Evolutionary conservation across 2,113 vertebrate species (phyloP).

Genomic region (Lota lota): DNA sequence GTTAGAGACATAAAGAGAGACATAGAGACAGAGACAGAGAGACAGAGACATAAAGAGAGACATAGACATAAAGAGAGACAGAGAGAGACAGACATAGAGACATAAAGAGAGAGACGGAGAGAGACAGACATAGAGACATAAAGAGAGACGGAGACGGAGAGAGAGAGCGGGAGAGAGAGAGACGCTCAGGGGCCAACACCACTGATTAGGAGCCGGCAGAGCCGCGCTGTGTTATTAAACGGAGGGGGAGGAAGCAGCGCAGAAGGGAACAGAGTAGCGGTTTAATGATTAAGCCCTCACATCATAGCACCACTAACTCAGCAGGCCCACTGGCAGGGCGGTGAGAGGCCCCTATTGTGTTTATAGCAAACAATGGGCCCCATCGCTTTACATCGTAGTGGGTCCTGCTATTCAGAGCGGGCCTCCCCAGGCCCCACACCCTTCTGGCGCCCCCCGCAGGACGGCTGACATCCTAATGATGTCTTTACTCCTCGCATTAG

Average conservation of each 20-base stretch:
- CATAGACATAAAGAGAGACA: too few species aligned
- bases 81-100: too few species aligned
- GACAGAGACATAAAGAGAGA: too few species aligned
- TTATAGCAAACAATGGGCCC: constrained; percentile 41
- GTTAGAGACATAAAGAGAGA: too few species aligned
- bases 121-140: too few species aligned
- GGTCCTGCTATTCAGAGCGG: constrained; percentile 17
- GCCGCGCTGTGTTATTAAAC: constrained; percentile 34
- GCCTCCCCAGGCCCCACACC: background rate
- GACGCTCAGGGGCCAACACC: background rate
- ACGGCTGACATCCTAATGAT: background rate
- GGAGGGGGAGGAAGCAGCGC: constrained; percentile 12
- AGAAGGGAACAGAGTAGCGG: constrained; percentile 29
- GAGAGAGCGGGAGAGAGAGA: too few species aligned
- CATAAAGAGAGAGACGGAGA: too few species aligned
- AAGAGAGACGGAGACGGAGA: too few species aligned
- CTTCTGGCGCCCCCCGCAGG: background rate
- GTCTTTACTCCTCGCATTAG: constrained; percentile 15
- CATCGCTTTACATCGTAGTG: constrained; percentile 29
- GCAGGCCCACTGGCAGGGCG: constrained; percentile 18
- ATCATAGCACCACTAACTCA: constrained; percentile 21
- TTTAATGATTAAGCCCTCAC: constrained; percentile 25
- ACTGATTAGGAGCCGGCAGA: constrained; percentile 25
- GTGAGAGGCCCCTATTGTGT: constrained; percentile 47
- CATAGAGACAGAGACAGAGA: too few species aligned